Conservation (phyloP, 2,888 invertebrate species). For the Patella pellucida region DNA sequence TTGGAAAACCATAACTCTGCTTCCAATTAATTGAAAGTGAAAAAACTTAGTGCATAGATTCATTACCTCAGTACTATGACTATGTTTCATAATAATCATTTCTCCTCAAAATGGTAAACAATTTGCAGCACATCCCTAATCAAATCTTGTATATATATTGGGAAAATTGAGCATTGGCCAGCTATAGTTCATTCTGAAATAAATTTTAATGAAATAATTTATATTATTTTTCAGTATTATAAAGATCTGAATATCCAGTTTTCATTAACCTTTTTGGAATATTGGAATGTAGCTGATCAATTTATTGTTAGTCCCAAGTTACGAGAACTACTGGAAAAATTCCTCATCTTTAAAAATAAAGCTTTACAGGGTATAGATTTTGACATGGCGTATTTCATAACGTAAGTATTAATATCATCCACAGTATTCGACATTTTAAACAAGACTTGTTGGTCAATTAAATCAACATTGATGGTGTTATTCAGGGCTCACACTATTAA, state of each 20-base stretch:
- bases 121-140: neutral
- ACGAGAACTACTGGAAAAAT: slow-evolving; percentile 87
- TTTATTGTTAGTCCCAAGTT: slow-evolving; percentile 86
- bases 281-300: slow-evolving; percentile 94
- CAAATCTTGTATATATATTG: too few species aligned
- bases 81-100: too few species aligned
- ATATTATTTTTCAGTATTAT: slow-evolving; percentile 81
- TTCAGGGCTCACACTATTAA: too few species aligned
- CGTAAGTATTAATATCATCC: slow-evolving; percentile 76
- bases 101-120: neutral
- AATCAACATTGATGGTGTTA: too few species aligned
- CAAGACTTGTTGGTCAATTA: too few species aligned
- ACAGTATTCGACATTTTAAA: too few species aligned
- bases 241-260: slow-evolving; percentile 93
- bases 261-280: slow-evolving; percentile 95
- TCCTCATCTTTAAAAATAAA: slow-evolving; percentile 90
- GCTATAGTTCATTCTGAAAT: too few species aligned
- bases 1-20: too few species aligned
- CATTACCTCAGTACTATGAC: too few species aligned
- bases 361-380: slow-evolving; percentile 88
- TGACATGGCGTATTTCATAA: slow-evolving; percentile 92
- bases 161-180: too few species aligned
- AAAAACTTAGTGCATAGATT: too few species aligned
- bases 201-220: neutral
- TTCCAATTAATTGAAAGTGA: too few species aligned